Percentiles rank a stretch among this genome's conserved stretches.
phyloP scores from a whole-genome alignment of 2,113 vertebrate species.

The Myiopsitta monachus region DNA sequence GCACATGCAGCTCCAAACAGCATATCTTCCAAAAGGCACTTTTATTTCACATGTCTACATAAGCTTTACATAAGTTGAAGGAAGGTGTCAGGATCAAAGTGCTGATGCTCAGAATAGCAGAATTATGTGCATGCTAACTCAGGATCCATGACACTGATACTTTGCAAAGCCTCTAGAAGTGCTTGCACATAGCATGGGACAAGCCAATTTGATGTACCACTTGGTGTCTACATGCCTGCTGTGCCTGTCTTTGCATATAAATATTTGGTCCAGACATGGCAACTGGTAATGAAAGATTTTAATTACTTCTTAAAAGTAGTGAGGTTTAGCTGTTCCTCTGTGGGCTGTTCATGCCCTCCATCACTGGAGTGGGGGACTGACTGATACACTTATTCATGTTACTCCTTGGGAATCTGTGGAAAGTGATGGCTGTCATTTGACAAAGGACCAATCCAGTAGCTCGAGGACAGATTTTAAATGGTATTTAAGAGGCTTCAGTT shows the following conservation, averaged over 20 bases:
- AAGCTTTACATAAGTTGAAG: rapidly evolving
- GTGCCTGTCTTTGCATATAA: not conserved
- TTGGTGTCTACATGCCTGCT: not conserved
- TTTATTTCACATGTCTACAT: not conserved
- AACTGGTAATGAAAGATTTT: not conserved
- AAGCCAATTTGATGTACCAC: too few relatives aligned
- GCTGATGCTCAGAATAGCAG: not conserved
- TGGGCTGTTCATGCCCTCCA: not conserved
- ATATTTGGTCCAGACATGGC: not conserved
- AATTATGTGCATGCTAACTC: not conserved
- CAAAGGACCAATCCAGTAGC: not conserved
- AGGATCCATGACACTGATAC: not conserved
- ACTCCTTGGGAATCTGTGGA: not conserved
- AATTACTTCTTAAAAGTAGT: not conserved
- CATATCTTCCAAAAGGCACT: rapidly evolving
- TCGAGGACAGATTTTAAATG: conserved; percentile 18
- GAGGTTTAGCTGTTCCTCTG: not conserved
- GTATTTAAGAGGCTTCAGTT: not conserved
- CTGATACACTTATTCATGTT: not conserved
- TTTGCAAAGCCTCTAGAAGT: not conserved
- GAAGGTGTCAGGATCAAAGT: not conserved
- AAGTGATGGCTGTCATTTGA: not conserved
- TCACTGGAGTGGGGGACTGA: not conserved
- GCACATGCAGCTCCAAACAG: rapidly evolving
- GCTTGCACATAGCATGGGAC: not conserved